phyloP scores from a whole-genome alignment of 2,113 vertebrate genomes.

The Edolisoma coerulescens region DNA sequence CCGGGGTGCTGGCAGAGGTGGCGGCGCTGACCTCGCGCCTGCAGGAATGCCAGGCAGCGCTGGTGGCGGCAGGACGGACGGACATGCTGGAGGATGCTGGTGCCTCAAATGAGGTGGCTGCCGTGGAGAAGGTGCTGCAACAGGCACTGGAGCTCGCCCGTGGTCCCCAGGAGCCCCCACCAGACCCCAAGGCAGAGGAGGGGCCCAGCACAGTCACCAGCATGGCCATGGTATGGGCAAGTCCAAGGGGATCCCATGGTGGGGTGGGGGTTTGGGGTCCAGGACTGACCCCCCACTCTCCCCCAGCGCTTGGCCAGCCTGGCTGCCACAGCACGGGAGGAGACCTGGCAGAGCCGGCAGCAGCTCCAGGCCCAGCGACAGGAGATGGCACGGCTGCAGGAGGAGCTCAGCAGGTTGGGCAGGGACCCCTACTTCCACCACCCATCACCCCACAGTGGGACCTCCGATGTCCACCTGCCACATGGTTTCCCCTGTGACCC shows the following conservation, averaged over 20 bases:
- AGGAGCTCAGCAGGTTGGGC: conserved; percentile 66
- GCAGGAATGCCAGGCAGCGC: neutral
- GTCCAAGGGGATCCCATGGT: neutral
- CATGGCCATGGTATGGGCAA: conserved; percentile 33
- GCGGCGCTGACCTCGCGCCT: neutral
- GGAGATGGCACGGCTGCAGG: conserved; percentile 28
- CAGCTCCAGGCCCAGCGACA: conserved; percentile 19
- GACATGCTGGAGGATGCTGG: rapidly evolving
- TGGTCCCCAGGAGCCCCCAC: neutral
- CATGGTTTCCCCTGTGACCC: neutral
- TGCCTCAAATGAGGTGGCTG: neutral
- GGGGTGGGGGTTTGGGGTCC: rapidly evolving
- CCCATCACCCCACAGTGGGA: neutral
- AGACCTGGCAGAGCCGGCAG: conserved; percentile 11
- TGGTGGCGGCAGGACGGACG: rapidly evolving
- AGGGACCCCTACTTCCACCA: neutral
- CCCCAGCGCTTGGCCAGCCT: conserved; percentile 25
- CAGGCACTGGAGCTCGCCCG: neutral
- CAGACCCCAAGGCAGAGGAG: neutral
- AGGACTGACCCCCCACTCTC: neutral
- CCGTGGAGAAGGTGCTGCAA: neutral
- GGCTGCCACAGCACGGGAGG: neutral
- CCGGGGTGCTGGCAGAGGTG: neutral
- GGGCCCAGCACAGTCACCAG: neutral
- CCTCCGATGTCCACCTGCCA: neutral